Percentiles rank a stretch among this genome's conserved stretches.
phyloP scores from a whole-genome alignment of 2,888 invertebrate genomes.

The Tricholauxania praeusta region DNA sequence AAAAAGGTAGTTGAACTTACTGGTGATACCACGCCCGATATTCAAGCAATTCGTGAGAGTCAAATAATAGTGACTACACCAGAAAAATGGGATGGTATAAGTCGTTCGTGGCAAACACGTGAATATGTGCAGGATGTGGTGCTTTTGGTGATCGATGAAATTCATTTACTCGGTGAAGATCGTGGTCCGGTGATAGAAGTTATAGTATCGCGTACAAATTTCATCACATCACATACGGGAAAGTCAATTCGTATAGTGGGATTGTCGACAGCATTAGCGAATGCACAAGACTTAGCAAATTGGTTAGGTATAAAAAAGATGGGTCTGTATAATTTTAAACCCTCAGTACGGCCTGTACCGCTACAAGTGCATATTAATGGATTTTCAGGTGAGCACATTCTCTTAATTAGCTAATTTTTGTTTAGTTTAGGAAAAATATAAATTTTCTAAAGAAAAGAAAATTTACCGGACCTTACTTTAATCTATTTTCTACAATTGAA shows the following conservation, averaged over 20 bases:
- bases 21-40: constrained; percentile 90
- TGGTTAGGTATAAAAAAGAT: constrained; percentile 92
- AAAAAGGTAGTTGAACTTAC: constrained; percentile 95
- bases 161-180: constrained; percentile 94
- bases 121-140: constrained; percentile 93
- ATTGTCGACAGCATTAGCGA: constrained; percentile 96
- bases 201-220: constrained; percentile 97
- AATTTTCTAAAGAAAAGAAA: no score
- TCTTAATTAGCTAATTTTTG: no score
- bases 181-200: constrained; percentile 94
- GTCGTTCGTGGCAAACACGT: constrained; percentile 97
- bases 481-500: neutral
- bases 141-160: constrained; percentile 97
- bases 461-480: neutral
- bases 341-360: constrained; percentile 97
- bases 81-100: constrained; percentile 99
- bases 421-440: no score
- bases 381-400: constrained; percentile 79
- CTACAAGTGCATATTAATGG: constrained; percentile 92
- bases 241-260: constrained; percentile 90
- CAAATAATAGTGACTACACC: constrained; percentile 98
- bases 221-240: constrained; percentile 91
- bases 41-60: constrained; percentile 82
- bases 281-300: constrained; percentile 95
- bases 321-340: constrained; percentile 97